phyloP scores from a whole-genome alignment of 1,140 invertebrate genomes.

The Cherax quadricarinatus region DNA sequence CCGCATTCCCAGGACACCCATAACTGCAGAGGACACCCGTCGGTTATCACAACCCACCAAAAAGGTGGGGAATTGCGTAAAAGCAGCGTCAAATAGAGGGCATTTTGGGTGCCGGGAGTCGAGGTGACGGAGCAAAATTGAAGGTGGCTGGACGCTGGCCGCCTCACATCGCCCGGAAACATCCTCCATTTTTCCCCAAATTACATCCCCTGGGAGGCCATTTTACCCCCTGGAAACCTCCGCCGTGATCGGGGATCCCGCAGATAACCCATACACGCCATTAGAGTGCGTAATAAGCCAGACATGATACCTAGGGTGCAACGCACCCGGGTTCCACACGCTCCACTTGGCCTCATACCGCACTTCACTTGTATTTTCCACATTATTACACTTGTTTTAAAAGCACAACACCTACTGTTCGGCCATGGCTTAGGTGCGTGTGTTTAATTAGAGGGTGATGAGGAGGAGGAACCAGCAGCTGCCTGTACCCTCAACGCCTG shows the following conservation, averaged over 20 bases:
- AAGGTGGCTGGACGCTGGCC: slow-evolving; percentile 24
- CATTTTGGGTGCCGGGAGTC: neutral
- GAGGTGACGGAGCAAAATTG: slow-evolving; percentile 59
- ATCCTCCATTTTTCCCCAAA: neutral
- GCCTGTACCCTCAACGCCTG: neutral
- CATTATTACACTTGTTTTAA: no score
- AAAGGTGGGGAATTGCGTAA: neutral
- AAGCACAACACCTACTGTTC: slow-evolving; percentile 38
- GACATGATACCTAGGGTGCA: no score
- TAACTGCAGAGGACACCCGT: neutral
- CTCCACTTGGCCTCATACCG: no score
- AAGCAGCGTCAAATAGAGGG: neutral
- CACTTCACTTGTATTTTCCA: no score
- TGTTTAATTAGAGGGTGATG: neutral
- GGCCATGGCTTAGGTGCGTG: slow-evolving; percentile 34
- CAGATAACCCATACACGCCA: no score
- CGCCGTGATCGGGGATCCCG: no score
- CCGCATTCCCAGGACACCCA: no score
- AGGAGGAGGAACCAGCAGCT: neutral
- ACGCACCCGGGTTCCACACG: no score
- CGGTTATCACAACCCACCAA: no score
- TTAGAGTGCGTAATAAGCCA: no score
- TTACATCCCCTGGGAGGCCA: neutral
- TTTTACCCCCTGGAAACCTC: no score
- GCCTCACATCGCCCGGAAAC: no score